These are phyloP conservation scores for Tetragonula clypearis DNA, from an alignment of 1,140 invertebrate species.

Conservation along the genomic window DNA sequence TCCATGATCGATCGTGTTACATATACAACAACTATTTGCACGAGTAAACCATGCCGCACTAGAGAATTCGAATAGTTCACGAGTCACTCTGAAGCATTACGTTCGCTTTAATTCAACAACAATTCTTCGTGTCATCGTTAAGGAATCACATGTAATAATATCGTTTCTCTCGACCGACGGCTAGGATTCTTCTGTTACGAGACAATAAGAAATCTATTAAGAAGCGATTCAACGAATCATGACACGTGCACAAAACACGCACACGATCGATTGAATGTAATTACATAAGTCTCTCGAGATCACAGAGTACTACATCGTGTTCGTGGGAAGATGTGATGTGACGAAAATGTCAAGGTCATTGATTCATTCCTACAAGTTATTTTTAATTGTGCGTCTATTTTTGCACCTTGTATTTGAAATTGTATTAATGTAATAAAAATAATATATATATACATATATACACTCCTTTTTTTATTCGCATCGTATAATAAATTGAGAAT, in stretches of 20 bases:
- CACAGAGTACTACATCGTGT: background rate
- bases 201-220: background rate
- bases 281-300: constrained; percentile 24
- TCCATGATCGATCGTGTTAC: constrained; percentile 71
- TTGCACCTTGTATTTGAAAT: background rate
- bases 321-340: background rate
- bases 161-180: background rate
- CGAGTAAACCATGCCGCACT: background rate
- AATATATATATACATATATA: background rate
- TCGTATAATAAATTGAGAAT: background rate
- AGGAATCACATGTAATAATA: constrained; percentile 9
- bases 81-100: background rate
- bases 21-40: background rate
- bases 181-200: background rate
- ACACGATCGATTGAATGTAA: constrained; percentile 21
- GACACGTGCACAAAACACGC: constrained; percentile 8
- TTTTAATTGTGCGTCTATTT: constrained; percentile 6
- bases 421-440: no score
- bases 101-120: background rate
- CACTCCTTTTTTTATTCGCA: background rate
- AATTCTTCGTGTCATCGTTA: constrained; percentile 27
- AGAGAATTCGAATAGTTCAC: background rate
- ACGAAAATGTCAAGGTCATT: constrained; percentile 27
- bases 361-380: background rate
- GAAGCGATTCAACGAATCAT: background rate